phyloP scores from a whole-genome alignment of 2,113 vertebrate species.

The Myotis lucifugus region DNA sequence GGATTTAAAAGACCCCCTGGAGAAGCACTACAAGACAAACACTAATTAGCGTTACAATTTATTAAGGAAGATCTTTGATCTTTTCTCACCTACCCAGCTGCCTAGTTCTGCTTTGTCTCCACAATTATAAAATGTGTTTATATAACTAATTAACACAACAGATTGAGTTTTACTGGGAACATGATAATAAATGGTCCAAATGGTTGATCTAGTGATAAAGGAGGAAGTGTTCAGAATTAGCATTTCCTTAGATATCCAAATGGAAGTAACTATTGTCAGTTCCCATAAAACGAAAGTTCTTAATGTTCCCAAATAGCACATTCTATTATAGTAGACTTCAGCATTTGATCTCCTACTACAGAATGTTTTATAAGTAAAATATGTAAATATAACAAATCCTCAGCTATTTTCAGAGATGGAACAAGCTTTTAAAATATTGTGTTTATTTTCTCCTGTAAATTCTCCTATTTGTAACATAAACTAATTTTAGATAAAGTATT shows the following conservation, averaged over 20 bases:
- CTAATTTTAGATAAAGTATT: constrained; percentile 41
- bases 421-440: background rate
- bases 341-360: constrained; percentile 50
- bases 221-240: constrained; percentile 79
- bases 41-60: constrained; percentile 85
- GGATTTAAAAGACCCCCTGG: constrained; percentile 77
- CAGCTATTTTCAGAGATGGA: constrained; percentile 39
- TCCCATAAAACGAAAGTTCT: constrained; percentile 49
- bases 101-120: constrained; percentile 76
- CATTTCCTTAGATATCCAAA: constrained; percentile 75
- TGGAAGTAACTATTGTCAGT: constrained; percentile 63
- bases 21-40: constrained; percentile 78
- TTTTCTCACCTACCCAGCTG: constrained; percentile 84
- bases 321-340: background rate
- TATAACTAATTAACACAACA: constrained; percentile 84
- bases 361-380: constrained; percentile 63
- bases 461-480: constrained; percentile 26
- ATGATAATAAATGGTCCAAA: constrained; percentile 78
- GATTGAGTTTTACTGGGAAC: constrained; percentile 79
- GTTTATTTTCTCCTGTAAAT: background rate
- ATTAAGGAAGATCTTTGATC: constrained; percentile 82
- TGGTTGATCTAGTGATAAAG: constrained; percentile 82
- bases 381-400: constrained; percentile 62
- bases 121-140: constrained; percentile 82
- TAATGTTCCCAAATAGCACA: constrained; percentile 60